Base-by-base conservation (phyloP, 2,113 vertebrate species). In the Steatornis caripensis region DNA sequence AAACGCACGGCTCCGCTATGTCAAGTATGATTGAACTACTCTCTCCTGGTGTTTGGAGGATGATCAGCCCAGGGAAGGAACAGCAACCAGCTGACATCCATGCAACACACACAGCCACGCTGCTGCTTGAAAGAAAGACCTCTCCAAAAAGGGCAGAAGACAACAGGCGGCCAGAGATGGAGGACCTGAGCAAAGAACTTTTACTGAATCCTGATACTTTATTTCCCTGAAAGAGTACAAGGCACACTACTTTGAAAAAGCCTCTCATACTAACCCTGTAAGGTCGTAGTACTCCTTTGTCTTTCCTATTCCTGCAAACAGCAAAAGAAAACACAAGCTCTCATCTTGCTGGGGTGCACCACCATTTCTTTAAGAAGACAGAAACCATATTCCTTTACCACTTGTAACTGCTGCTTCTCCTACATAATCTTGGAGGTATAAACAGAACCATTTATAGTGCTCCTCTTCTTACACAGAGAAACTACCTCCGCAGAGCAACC, bases 1-100 rank as follows among this genome's bases (percentile, higher is more conserved):
- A 68, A 90, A 60, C 0, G 4, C 60, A 45, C 2, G 1, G 29
- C n/a, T 87, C 60, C 0, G 0, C 46, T 3, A 0, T 4, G 10
- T 15, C 65, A 64, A 27, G 37, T 18, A n/a, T 32, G 78, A 87
- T 55, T 18, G 61, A 57, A 13, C 24, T 57, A 41, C 37, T 55
- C 41, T 36, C 10, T 41, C 43, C 19, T 1, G 2, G 17, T 46
- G 64, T 61, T n/a, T 57, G 74, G n/a, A 74, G 45, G 60, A 53
- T 26, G 19, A 66, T 29, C 32, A 26, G 37, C 46, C 37, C 60
- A 87, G 12, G 49, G 45, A 91, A 82, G 4, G 36, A 87, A 48
- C 5, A 54, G 37, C 51, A 54, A 48, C 5, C 1, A 1, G 29
- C 76, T 89, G 77, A 43, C 58, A 89, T 34, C 76, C 54, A 75